Conservation (phyloP, 1,140 invertebrate genomes). For the Brachionus manjavacas region DNA sequence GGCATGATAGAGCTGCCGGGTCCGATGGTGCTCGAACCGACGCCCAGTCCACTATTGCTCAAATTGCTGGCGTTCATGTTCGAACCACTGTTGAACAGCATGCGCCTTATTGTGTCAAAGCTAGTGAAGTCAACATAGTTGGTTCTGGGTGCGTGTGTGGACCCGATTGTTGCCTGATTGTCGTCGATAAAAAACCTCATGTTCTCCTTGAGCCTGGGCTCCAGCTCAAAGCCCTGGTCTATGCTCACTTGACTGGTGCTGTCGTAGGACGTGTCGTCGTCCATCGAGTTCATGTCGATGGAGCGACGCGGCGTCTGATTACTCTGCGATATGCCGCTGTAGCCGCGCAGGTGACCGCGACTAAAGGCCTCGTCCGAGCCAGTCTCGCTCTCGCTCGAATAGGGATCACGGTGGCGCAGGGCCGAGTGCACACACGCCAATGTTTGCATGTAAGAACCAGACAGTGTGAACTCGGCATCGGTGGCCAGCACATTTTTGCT, state of each 20-base stretch:
- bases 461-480: not conserved
- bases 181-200: not conserved
- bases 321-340: not conserved
- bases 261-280: conserved; percentile 40
- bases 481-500: not conserved
- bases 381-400: not conserved
- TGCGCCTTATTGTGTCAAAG: conserved; percentile 8
- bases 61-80: conserved; percentile 15
- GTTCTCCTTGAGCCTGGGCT: not conserved
- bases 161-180: not conserved
- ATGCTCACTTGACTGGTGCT: conserved; percentile 33
- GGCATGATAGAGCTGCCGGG: not conserved
- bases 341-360: not conserved
- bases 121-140: not conserved
- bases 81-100: conserved; percentile 9
- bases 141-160: not conserved
- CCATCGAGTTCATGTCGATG: conserved; percentile 15
- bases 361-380: not conserved
- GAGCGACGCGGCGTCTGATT: conserved; percentile 26
- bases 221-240: not conserved
- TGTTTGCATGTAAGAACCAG: not conserved
- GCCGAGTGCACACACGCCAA: not conserved
- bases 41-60: not conserved
- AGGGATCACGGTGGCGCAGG: not conserved
- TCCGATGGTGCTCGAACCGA: not conserved